Base-by-base conservation (phyloP, 2,888 invertebrate species). In the Toxonevra muliebris region DNA sequence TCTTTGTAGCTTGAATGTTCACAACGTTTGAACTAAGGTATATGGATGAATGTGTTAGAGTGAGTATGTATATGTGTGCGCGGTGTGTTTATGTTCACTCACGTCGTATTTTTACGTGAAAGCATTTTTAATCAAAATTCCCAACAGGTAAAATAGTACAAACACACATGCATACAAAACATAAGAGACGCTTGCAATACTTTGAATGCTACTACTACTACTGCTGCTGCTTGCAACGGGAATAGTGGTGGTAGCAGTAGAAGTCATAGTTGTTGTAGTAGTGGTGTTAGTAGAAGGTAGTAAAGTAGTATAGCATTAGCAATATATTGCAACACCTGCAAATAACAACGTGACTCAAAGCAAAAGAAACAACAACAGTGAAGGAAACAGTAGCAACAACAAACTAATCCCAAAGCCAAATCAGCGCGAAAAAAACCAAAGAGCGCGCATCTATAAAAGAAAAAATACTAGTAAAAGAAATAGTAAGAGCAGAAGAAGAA, bases 41-140 rank as follows among this genome's bases (percentile, higher is more conserved):
- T 30, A 30, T 30, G 30, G 30, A 30, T 30, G n/a, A n/a, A n/a
- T n/a, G n/a, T n/a, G n/a, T n/a, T n/a, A n/a, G n/a, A n/a, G n/a
- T n/a, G n/a, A n/a, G n/a, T n/a, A n/a, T n/a, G n/a, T n/a, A n/a
- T n/a, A n/a, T n/a, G 30, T 30, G 7, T 30, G 30, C 30, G 30
- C 7, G 30, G 30, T 30, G 30, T 30, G 30, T 30, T 30, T 30
- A 30, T 30, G 30, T 30, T 30, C 30, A 30, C 30, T 30, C 30
- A 30, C 30, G 30, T 30, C 30, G 30, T 30, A 30, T 69, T 60
- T 78, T 80, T 77, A 81, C 82, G 80, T 81, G 82, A 75, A 81
- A 79, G 80, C 79, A 81, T 82, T 84, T 83, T 84, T 83, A 84
- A 84, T 82, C 84, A 83, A 84, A 82, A 84, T 83, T 83, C 82